Percentiles rank a stretch among this genome's conserved stretches.
Conservation (phyloP, 1,140 invertebrate species). For the Patella vulgata region DNA sequence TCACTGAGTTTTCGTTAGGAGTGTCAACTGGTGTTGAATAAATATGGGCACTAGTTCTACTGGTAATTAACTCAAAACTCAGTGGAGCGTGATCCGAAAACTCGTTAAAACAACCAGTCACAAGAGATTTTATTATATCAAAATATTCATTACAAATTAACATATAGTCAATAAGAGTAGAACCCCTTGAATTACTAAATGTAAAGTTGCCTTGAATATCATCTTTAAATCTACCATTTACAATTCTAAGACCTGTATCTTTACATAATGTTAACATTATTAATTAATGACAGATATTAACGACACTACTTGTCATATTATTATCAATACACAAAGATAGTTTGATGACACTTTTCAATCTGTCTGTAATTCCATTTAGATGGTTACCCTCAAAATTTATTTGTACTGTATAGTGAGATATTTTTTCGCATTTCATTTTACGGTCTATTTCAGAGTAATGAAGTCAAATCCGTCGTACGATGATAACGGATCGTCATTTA, state of each 20-base stretch:
- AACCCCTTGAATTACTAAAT: background rate
- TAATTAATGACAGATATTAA: too few species aligned
- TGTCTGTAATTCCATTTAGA: too few species aligned
- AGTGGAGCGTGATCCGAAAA: constrained; percentile 6
- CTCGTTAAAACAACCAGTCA: background rate
- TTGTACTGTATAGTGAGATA: too few species aligned
- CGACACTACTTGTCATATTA: too few species aligned
- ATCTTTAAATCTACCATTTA: constrained; percentile 7
- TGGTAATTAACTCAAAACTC: background rate
- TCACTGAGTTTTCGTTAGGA: background rate
- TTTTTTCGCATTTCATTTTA: too few species aligned
- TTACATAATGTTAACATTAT: constrained; percentile 13
- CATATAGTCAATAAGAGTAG: constrained; percentile 9
- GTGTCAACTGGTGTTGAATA: background rate
- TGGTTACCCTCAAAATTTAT: too few species aligned
- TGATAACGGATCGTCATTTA: too few species aligned
- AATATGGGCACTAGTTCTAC: background rate
- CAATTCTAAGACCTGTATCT: constrained; percentile 7
- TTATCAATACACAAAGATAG: too few species aligned
- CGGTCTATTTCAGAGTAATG: too few species aligned
- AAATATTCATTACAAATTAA: constrained; percentile 2
- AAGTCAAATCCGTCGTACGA: too few species aligned
- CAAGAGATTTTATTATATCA: too few species aligned
- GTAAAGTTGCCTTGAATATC: constrained; percentile 6
- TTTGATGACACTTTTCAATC: too few species aligned